Evolutionary conservation across 2,113 vertebrate species (phyloP), one percentile per base, ranked within the genome.

Genomic region (Cephalopholis sonnerati): DNA sequence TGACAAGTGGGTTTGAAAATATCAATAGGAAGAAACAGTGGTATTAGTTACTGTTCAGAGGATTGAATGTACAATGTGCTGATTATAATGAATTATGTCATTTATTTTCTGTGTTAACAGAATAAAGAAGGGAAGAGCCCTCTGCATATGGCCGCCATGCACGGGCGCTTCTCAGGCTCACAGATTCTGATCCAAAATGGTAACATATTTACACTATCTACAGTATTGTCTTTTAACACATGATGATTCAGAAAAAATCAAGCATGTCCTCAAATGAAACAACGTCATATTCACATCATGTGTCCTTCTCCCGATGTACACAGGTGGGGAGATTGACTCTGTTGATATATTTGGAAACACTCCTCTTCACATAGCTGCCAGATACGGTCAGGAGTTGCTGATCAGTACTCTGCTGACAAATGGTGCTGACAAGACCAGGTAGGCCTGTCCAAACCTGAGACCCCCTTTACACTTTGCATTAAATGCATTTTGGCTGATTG

Each of bases 181-280:
- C 98, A 99, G 95, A 98, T 99, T 94, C 96, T 99, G 74, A 98
- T 99, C 81, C 97, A 99, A 92, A 99, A 99, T 29, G 98, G 98
- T 99, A 96, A 69, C 85, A 39, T 16, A 64, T 73, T 66, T 44
- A 36, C 12, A 54, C 8, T 24, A 6, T 39, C 29, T 55, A 4
- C 54, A n/a, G 12, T 10, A n/a, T 51, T 1, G 16, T 63, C 29
- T 55, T 59, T 10, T 22, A 50, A 7, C 24, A 29, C 15, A 2
- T 55, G 25, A 76, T 22, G 36, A 10, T 65, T 27, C 5, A 57
- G 5, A 48, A 72, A 39, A 39, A 15, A 18, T 39, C 2, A 22
- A 17, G 25, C 32, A 39, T 9, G 4, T 50, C 51, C 16, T 53
- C 61, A 55, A n/a, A 48, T 59, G 36, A 84, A 54, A n/a, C 46